These are phyloP conservation scores for Drosophila birchii DNA, from an alignment of 2,888 invertebrate genomes.

Conservation along the genomic window DNA sequence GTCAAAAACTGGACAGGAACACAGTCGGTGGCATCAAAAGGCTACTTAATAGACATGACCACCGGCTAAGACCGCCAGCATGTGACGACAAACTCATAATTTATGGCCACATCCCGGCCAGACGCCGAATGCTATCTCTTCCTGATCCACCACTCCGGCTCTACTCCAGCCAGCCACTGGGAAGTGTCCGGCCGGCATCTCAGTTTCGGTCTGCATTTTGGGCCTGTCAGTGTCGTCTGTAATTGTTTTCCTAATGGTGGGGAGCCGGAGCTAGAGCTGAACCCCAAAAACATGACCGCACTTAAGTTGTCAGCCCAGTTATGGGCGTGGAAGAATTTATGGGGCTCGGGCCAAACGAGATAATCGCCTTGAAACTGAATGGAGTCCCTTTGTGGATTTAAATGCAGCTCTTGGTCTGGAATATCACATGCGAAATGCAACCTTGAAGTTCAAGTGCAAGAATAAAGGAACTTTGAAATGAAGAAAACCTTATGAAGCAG, in stretches of 20 bases:
- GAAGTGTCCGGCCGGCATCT: slow-evolving; percentile 26
- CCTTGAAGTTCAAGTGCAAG: neutral
- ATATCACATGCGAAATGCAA: slow-evolving; percentile 12
- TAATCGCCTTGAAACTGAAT: slow-evolving; percentile 27
- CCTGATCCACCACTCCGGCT: slow-evolving; percentile 14
- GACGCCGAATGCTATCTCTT: slow-evolving; percentile 67
- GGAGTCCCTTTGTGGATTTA: slow-evolving; percentile 4
- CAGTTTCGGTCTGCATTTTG: slow-evolving; percentile 39
- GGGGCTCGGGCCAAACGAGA: slow-evolving; percentile 39
- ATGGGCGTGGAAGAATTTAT: slow-evolving; percentile 65
- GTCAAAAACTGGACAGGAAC: slow-evolving; percentile 76
- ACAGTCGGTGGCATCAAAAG: slow-evolving; percentile 60
- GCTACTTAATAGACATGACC: slow-evolving; percentile 83
- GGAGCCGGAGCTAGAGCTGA: slow-evolving; percentile 38
- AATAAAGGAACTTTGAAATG: neutral
- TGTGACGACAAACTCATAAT: slow-evolving; percentile 78
- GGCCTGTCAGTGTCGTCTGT: slow-evolving; percentile 69
- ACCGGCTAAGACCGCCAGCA: slow-evolving; percentile 53
- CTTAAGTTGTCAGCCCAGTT: slow-evolving; percentile 74
- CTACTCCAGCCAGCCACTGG: neutral
- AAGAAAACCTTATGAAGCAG: neutral
- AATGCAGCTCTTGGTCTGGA: slow-evolving; percentile 7
- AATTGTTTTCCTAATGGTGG: slow-evolving; percentile 78
- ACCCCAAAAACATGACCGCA: slow-evolving; percentile 71
- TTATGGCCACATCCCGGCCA: slow-evolving; percentile 69